These are phyloP conservation scores for Notolabrus celidotus DNA, from an alignment of 2,797 vertebrate genomes.

Conservation along the genomic window DNA sequence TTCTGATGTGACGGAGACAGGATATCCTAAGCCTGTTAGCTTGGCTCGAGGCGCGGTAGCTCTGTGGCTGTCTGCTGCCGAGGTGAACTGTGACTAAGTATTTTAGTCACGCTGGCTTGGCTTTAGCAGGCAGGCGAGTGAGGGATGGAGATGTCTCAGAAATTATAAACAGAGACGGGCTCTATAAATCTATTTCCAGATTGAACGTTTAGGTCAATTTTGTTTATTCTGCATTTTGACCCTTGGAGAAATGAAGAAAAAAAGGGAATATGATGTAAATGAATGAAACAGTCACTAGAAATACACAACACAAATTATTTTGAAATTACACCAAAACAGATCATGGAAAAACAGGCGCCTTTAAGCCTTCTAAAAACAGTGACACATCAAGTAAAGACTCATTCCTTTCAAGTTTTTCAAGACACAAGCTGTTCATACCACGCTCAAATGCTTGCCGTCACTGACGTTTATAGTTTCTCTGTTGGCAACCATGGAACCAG, in stretches of 20 bases:
- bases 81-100: constrained; percentile 66
- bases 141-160: constrained; percentile 65
- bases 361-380: constrained; percentile 17
- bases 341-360: neutral
- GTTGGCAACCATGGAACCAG: no score
- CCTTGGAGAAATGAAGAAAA: constrained; percentile 9
- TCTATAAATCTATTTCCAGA: constrained; percentile 6
- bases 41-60: constrained; percentile 28
- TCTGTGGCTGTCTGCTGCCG: constrained; percentile 40
- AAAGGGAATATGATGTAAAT: constrained; percentile 23
- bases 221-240: constrained; percentile 23
- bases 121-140: constrained; percentile 76
- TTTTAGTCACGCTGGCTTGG: constrained; percentile 70
- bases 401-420: neutral
- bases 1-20: constrained; percentile 50
- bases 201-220: neutral
- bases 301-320: constrained; percentile 1
- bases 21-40: constrained; percentile 65
- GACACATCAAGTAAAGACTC: neutral
- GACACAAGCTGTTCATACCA: neutral
- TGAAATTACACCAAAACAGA: neutral
- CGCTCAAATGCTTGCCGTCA: neutral
- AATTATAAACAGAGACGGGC: constrained; percentile 29
- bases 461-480: no score
- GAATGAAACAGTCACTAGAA: constrained; percentile 22